Evolutionary conservation across 2,797 vertebrate genomes (phyloP).

Genomic region (Streptopelia turtur): DNA sequence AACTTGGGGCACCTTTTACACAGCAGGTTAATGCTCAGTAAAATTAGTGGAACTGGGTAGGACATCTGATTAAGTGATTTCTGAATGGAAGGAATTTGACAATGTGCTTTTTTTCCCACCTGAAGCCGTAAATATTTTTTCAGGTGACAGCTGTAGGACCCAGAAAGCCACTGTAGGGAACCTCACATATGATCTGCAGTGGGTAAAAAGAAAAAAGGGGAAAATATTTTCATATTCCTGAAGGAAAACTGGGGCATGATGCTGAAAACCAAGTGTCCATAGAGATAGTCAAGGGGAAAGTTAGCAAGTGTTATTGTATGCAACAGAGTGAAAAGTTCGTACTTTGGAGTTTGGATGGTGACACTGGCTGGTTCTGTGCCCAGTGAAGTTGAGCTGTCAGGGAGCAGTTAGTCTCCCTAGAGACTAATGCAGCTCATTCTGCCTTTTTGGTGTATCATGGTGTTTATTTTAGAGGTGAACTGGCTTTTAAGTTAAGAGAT

Average conservation of each 20-base stretch:
- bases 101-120: neutral
- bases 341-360: slow-evolving; percentile 4
- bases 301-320: neutral
- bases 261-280: neutral
- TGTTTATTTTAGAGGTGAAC: slow-evolving; percentile 15
- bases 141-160: neutral
- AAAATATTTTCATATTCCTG: neutral
- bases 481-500: neutral
- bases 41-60: neutral
- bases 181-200: neutral
- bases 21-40: neutral
- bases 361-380: neutral
- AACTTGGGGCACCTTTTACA: neutral
- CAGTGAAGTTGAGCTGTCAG: neutral
- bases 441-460: neutral
- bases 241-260: neutral
- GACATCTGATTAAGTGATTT: neutral
- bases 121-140: neutral
- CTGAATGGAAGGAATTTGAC: neutral
- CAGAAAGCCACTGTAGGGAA: neutral
- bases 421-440: neutral
- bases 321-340: neutral
- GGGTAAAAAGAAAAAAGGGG: neutral
- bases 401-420: neutral
- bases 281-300: neutral